phyloP scores from a whole-genome alignment of 2,113 vertebrate species.

The Pachycephala philippinensis region DNA sequence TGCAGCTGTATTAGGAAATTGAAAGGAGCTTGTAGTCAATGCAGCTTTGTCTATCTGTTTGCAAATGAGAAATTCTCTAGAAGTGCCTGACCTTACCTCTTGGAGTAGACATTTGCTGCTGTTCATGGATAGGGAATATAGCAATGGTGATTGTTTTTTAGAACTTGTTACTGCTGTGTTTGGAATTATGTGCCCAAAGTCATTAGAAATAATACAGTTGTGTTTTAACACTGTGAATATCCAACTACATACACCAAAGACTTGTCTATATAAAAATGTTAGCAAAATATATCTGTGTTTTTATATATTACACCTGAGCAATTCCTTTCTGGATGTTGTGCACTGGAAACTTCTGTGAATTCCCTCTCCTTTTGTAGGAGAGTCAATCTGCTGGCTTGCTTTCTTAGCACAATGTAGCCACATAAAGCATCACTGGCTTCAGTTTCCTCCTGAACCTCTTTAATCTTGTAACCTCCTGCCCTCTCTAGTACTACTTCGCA shows the following conservation, averaged over 20 bases:
- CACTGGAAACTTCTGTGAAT: not conserved
- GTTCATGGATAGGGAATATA: not conserved
- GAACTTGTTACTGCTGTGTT: not conserved
- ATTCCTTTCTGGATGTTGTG: not conserved
- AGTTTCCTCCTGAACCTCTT: constrained; percentile 3
- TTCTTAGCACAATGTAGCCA: not conserved
- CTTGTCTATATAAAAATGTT: not conserved
- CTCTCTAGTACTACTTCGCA: not conserved
- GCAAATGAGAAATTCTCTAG: not conserved
- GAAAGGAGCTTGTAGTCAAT: not conserved
- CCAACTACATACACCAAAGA: not conserved
- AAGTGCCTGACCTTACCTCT: not conserved
- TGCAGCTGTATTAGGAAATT: not conserved
- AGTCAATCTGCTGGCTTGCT: not conserved
- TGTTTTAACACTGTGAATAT: not conserved
- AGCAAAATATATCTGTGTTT: not conserved
- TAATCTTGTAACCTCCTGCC: constrained; percentile 1
- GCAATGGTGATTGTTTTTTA: not conserved
- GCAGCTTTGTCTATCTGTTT: not conserved
- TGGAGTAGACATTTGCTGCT: not conserved
- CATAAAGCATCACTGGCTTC: not conserved
- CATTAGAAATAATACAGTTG: not conserved
- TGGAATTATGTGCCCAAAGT: not conserved
- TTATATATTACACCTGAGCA: not conserved
- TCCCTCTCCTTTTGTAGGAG: not conserved